These are phyloP conservation scores for Panagrolaimus sp. DNA, from an alignment of 1,140 invertebrate species.

Conservation along the genomic window DNA sequence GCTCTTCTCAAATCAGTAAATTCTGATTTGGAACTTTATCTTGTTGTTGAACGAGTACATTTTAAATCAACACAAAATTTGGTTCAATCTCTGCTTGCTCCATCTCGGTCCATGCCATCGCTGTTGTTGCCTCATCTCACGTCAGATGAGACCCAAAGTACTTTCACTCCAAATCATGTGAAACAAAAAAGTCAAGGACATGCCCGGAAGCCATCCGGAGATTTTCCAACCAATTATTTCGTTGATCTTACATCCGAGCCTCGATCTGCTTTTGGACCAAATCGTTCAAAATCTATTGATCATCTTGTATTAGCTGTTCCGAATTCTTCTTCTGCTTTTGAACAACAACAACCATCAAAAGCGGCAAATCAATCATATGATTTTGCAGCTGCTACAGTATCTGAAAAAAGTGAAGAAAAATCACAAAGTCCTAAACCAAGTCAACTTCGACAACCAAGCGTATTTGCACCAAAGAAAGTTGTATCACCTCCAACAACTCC, in stretches of 20 bases:
- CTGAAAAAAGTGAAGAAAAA: neutral
- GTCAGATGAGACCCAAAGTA: neutral
- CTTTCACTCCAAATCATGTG: neutral
- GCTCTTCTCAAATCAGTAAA: neutral
- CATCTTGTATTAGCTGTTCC: neutral
- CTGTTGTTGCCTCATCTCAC: neutral
- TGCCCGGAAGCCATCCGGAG: neutral
- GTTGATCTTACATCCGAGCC: neutral
- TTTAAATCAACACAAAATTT: slow-evolving; percentile 4
- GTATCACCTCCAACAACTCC: neutral
- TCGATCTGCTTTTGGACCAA: neutral
- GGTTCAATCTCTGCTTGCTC: neutral
- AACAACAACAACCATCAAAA: too few relatives aligned
- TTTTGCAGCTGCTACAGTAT: neutral
- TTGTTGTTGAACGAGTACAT: slow-evolving; percentile 7
- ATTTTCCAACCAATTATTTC: neutral
- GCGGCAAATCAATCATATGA: slow-evolving; percentile 5
- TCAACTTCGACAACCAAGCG: neutral
- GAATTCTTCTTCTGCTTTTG: neutral
- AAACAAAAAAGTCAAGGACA: neutral
- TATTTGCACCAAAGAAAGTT: neutral
- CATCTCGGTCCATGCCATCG: slow-evolving; percentile 9
- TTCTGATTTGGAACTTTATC: neutral
- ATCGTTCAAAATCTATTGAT: neutral
- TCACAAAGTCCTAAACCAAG: neutral